Evolutionary conservation across 2,113 vertebrate genomes (phyloP).

Genomic region (Paracanthobrama guichenoti): DNA sequence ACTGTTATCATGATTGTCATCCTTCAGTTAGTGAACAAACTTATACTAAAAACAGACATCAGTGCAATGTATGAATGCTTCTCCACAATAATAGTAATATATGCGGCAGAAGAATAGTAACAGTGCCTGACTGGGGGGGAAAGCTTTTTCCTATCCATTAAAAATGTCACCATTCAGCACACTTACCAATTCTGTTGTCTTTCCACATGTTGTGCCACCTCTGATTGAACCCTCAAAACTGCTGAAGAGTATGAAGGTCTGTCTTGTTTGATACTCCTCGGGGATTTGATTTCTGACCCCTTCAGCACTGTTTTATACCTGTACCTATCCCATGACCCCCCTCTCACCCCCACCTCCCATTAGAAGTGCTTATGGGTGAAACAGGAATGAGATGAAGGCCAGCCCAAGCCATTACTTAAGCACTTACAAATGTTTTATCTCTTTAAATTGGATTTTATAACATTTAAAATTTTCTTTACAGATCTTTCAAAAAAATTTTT

Average conservation of each 20-base stretch:
- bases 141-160: neutral
- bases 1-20: neutral
- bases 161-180: neutral
- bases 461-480: neutral
- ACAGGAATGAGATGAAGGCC: neutral
- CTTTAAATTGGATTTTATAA: neutral
- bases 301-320: slow-evolving; percentile 65
- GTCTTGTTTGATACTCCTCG: slow-evolving; percentile 47
- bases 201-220: slow-evolving; percentile 69
- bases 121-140: neutral
- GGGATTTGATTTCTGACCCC: slow-evolving; percentile 52
- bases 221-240: slow-evolving; percentile 1
- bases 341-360: slow-evolving; percentile 25
- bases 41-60: neutral
- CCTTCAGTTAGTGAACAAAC: neutral
- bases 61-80: neutral
- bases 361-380: slow-evolving; percentile 46
- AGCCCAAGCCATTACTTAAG: neutral
- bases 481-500: too few relatives aligned
- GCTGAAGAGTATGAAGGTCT: slow-evolving; percentile 41
- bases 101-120: neutral
- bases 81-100: neutral
- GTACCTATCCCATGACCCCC: slow-evolving; percentile 52
- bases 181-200: slow-evolving; percentile 69
- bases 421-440: neutral